Evolutionary conservation across 35 echinoderm and acorn worm genomes (phyloP), one percentile per base, ranked within the genome.

Genomic region (Hemicentrotus pulcherrimus): DNA sequence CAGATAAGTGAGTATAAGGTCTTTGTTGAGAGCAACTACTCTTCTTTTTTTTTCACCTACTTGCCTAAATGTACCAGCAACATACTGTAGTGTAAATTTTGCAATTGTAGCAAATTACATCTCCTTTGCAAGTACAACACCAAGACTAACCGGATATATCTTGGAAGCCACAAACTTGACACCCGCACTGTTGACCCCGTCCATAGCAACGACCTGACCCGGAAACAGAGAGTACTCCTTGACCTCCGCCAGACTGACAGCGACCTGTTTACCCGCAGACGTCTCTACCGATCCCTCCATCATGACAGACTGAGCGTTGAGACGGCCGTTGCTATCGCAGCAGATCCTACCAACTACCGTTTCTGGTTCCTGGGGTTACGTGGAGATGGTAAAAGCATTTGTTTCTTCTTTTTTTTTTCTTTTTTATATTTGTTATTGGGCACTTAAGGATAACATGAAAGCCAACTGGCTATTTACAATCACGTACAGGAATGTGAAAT

Each of bases 181-280:
- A 0, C 98, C 96, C 13, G 94, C 95, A 47, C 92, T 99, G 88
- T 97, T 97, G 89, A 94, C 96, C 32, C 98, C 98, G 16, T 99
- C 98, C 60, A 97, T 59, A 47, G 98, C 95, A 22, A 99, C 94
- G 55, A 99, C 95, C 95, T 99, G 98, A 41, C 98, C 98, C 0
- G 96, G 98, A 96, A 99, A 99, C 24, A 99, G 94, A 14, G 98
- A 99, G 85, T 91, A 99, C 32, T 97, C 95, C 65, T 97, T 95
- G 11, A 99, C 85, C 32, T 97, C 94, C 14, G 95, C 86, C 11
- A 99, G 94, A 48, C 94, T 95, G 14, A 99, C 18, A 16, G 86
- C 92, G 19, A 96, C 95, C 19, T 95, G 95, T 94, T 97, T 99
- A 33, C 98, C 98, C 0, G 98, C 91, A 28, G 96, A 97, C 0